A percentile compares a stretch with the other conserved stretches of the same genome.
These are phyloP conservation scores for Ceriagrion tenellum DNA, from an alignment of 2,888 invertebrate genomes.

Conservation along the genomic window DNA sequence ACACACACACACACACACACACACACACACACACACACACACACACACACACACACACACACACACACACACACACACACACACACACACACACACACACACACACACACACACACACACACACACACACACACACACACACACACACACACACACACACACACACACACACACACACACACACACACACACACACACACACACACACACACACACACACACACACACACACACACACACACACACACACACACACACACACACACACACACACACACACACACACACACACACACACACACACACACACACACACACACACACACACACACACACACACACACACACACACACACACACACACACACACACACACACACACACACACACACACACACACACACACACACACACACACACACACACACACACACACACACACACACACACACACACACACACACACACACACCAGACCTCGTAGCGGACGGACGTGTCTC, in stretches of 20 bases:
- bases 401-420: slow-evolving; percentile 33
- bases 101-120: no score
- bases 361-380: slow-evolving; percentile 45
- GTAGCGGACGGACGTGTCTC: no score
- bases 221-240: slow-evolving; percentile 54
- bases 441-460: slow-evolving; percentile 51
- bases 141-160: slow-evolving; percentile 68
- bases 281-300: slow-evolving; percentile 45
- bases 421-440: slow-evolving; percentile 55
- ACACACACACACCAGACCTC: slow-evolving; percentile 28
- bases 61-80: no score
- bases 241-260: slow-evolving; percentile 43
- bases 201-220: slow-evolving; percentile 69
- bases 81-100: no score
- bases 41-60: no score
- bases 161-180: slow-evolving; percentile 69
- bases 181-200: slow-evolving; percentile 69
- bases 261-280: slow-evolving; percentile 45
- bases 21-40: no score
- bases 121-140: slow-evolving; percentile 68
- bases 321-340: slow-evolving; percentile 45
- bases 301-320: slow-evolving; percentile 45
- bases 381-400: slow-evolving; percentile 45
- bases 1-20: no score
- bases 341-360: slow-evolving; percentile 45